Conservation (phyloP, 2,888 invertebrate genomes). For the Timema podura region DNA sequence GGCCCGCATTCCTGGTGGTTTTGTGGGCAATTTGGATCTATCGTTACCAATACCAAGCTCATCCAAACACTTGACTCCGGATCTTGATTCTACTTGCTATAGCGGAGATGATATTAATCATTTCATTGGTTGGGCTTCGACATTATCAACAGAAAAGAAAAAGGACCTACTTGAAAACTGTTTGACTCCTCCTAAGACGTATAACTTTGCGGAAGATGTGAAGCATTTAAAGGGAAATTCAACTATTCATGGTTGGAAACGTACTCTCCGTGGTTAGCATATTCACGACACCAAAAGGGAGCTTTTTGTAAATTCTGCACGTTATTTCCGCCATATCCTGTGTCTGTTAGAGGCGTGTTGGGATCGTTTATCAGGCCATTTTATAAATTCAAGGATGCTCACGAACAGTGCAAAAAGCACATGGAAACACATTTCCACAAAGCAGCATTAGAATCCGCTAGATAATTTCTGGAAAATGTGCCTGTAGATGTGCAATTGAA, state of each 20-base stretch:
- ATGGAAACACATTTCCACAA: conserved; percentile 34
- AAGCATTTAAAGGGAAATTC: background rate
- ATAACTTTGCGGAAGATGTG: no score
- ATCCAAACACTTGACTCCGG: conserved; percentile 33
- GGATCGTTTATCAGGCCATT: conserved; percentile 37
- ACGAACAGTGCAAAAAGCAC: conserved; percentile 35
- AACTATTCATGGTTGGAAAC: no score
- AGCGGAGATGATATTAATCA: conserved; percentile 31
- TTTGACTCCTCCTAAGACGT: background rate
- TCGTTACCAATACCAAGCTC: conserved; percentile 26
- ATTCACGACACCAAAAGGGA: no score
- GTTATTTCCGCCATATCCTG: conserved; percentile 33
- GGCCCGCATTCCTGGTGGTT: no score
- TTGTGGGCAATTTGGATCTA: no score
- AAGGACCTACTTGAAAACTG: no score
- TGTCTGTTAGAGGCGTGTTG: conserved; percentile 33
- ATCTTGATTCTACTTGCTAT: conserved; percentile 30
- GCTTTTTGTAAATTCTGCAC: conserved; percentile 35
- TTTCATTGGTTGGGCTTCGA: conserved; percentile 21
- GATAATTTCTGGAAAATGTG: conserved; percentile 34
- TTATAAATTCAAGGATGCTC: conserved; percentile 35
- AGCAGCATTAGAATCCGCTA: conserved; percentile 36
- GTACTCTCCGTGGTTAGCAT: no score
- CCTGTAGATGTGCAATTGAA: conserved; percentile 31
- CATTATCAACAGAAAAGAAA: conserved; percentile 4